These are phyloP conservation scores for Venturia canescens DNA, from an alignment of 1,140 invertebrate species.

Conservation along the genomic window DNA sequence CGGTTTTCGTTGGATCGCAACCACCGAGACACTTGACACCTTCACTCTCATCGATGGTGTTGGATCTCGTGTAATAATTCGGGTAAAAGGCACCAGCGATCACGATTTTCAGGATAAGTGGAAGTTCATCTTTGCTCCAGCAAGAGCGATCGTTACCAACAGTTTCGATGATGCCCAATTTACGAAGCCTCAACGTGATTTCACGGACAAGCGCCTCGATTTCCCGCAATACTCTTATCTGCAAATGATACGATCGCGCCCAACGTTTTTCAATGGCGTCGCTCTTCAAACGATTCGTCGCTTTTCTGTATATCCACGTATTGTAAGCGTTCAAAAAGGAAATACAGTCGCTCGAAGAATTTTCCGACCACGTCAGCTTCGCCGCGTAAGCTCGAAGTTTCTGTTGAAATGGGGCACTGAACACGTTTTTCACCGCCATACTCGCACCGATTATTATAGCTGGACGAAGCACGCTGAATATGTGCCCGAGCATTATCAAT, in stretches of 20 bases:
- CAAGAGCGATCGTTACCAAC: conserved; percentile 62
- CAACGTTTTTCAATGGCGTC: conserved; percentile 80
- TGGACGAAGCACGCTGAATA: conserved; percentile 91
- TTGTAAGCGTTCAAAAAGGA: conserved; percentile 89
- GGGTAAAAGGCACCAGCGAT: conserved; percentile 89
- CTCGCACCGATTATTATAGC: conserved; percentile 92
- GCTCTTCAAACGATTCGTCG: conserved; percentile 59
- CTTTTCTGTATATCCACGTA: conserved; percentile 75
- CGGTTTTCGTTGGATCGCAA: conserved; percentile 85
- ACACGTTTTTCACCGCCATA: conserved; percentile 89
- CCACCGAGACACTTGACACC: conserved; percentile 82
- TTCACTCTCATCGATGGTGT: conserved; percentile 78
- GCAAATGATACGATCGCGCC: conserved; percentile 85
- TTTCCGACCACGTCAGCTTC: conserved; percentile 88
- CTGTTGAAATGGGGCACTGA: conserved; percentile 85
- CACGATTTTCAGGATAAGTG: conserved; percentile 81
- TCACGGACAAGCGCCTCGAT: conserved; percentile 85
- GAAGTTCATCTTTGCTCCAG: conserved; percentile 76
- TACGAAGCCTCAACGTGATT: conserved; percentile 79
- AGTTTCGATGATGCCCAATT: conserved; percentile 75
- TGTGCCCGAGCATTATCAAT: conserved; percentile 91
- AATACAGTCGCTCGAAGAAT: conserved; percentile 90
- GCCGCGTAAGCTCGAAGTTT: conserved; percentile 85
- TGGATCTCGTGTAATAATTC: conserved; percentile 85
- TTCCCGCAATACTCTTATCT: conserved; percentile 85